These are phyloP conservation scores for Drosophila arawakana DNA, from an alignment of 1,140 invertebrate genomes.

Conservation along the genomic window DNA sequence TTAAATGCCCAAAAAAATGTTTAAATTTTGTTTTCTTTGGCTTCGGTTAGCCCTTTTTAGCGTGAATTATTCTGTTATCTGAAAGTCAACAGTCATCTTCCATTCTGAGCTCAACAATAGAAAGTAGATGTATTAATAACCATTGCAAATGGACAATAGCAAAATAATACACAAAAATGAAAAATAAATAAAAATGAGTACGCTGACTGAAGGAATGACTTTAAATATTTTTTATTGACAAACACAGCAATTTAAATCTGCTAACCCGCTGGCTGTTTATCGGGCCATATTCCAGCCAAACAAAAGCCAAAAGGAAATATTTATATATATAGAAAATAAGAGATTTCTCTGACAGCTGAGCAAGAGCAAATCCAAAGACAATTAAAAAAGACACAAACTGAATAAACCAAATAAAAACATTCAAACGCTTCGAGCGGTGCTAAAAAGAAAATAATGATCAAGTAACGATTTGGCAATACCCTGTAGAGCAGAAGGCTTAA, in stretches of 20 bases:
- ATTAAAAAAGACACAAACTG: conserved; percentile 64
- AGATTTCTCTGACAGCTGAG: conserved; percentile 14
- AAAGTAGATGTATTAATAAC: conserved; percentile 24
- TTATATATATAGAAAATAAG: neutral
- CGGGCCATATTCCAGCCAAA: conserved; percentile 37
- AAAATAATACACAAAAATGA: neutral
- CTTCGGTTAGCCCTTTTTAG: neutral
- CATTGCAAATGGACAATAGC: conserved; percentile 28
- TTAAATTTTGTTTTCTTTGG: too few relatives aligned
- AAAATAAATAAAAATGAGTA: too few relatives aligned
- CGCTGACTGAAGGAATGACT: conserved; percentile 20
- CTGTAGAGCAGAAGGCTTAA: neutral
- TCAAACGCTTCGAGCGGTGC: conserved; percentile 13
- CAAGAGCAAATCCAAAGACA: conserved; percentile 59
- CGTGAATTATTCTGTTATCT: neutral
- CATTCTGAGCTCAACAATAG: conserved; percentile 16
- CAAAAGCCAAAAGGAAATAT: conserved; percentile 26
- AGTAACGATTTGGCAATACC: neutral
- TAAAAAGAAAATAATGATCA: neutral
- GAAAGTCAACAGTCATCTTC: conserved; percentile 4
- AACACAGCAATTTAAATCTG: conserved; percentile 58
- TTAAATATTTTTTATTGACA: conserved; percentile 55
- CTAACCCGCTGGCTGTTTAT: conserved; percentile 58
- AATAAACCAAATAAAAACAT: conserved; percentile 31
- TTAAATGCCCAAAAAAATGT: too few relatives aligned